Evolutionary conservation across 1,140 invertebrate genomes (phyloP).

Genomic region (Euglossa dilemma): DNA sequence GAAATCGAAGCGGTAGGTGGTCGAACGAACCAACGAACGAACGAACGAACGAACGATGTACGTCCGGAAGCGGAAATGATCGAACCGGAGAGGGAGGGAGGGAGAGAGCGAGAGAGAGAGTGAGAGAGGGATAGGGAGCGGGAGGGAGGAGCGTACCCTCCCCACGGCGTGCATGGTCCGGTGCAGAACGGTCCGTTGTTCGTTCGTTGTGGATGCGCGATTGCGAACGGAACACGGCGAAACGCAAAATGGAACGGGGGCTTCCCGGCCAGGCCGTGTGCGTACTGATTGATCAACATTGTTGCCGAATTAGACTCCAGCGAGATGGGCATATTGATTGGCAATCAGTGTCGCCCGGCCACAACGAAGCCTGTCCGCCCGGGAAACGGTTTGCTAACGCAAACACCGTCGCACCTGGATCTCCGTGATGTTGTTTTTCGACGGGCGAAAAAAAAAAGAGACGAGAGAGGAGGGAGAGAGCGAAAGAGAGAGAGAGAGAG

Average conservation of each 20-base stretch:
- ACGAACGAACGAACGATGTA: slow-evolving; percentile 36
- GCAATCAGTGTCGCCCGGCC: slow-evolving; percentile 80
- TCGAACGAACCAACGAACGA: too few relatives aligned
- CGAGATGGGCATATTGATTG: slow-evolving; percentile 83
- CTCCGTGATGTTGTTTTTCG: slow-evolving; percentile 64
- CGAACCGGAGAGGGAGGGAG: slow-evolving; percentile 17
- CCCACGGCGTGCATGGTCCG: slow-evolving; percentile 16
- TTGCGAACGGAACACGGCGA: slow-evolving; percentile 65
- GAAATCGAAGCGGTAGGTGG: slow-evolving; percentile 54
- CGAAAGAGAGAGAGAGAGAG: slow-evolving; percentile 9
- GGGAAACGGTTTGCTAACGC: slow-evolving; percentile 74
- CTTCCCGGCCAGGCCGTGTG: slow-evolving; percentile 59
- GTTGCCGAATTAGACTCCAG: slow-evolving; percentile 81
- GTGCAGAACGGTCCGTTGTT: slow-evolving; percentile 56
- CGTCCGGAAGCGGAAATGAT: slow-evolving; percentile 68
- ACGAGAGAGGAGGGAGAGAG: slow-evolving; percentile 23
- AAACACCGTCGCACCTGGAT: slow-evolving; percentile 72
- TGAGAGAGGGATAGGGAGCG: not conserved
- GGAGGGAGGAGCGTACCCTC: slow-evolving; percentile 5
- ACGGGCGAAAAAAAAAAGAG: not conserved
- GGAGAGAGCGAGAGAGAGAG: not conserved
- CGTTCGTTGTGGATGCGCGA: slow-evolving; percentile 68
- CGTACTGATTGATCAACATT: slow-evolving; percentile 82
- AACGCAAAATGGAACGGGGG: slow-evolving; percentile 69
- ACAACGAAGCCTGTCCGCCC: slow-evolving; percentile 72